A percentile compares a stretch with the other conserved stretches of the same genome.
Evolutionary conservation across 92 coral and sea anemone species (phyloP).

Genomic region (Porites rus): DNA sequence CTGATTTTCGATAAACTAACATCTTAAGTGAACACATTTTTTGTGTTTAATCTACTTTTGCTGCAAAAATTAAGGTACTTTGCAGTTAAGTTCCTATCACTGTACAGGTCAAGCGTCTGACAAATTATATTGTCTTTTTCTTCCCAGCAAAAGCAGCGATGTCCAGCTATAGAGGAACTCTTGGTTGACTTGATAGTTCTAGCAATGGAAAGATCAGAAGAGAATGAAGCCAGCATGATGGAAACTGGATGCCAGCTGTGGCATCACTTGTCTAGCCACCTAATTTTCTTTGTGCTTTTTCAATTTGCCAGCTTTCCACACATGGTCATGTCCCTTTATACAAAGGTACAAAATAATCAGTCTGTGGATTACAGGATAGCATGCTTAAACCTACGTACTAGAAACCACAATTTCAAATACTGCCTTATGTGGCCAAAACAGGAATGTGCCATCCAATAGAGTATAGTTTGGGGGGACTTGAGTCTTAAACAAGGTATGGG

Average conservation of each 20-base stretch:
- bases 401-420: no score
- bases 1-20: no score
- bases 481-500: no score
- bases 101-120: background rate
- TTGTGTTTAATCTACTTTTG: no score
- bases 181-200: conserved; percentile 91
- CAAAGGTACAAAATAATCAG: conserved; percentile 66
- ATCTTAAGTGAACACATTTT: no score
- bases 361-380: no score
- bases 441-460: no score
- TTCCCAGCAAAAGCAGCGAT: conserved; percentile 87
- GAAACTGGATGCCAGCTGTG: conserved; percentile 93
- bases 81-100: no score
- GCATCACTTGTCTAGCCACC: conserved; percentile 96
- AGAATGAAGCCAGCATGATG: conserved; percentile 58
- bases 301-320: conserved; percentile 93
- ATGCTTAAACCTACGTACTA: no score
- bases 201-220: conserved; percentile 96
- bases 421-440: no score
- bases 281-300: conserved; percentile 89
- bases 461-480: no score
- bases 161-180: conserved; percentile 90
- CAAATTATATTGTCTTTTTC: background rate
- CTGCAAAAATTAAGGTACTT: no score
- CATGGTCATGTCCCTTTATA: conserved; percentile 83